Conservation (phyloP, 64 coral and sea anemone genomes). For the Acropora yongei region DNA sequence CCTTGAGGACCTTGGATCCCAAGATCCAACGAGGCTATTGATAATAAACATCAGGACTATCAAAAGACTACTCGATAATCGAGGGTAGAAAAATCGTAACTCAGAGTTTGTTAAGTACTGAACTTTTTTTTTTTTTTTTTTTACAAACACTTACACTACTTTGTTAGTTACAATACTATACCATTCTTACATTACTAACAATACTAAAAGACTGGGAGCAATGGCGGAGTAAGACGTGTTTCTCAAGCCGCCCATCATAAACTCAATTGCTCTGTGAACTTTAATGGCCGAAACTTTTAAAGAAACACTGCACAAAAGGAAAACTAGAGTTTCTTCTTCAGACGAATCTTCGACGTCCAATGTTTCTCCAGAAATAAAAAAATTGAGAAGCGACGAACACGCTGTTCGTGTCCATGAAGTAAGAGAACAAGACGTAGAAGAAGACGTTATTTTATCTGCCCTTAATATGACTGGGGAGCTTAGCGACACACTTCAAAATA, state of each 20-base stretch:
- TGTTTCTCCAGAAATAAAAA: background rate
- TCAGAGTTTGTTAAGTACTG: no score
- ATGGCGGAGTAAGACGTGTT: slow-evolving; percentile 5
- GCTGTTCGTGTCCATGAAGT: background rate
- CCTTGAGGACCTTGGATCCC: no score
- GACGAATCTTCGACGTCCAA: background rate
- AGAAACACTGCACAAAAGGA: background rate
- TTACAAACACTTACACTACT: no score
- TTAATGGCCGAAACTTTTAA: slow-evolving; percentile 8
- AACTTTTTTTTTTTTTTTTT: no score
- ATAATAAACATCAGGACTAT: no score
- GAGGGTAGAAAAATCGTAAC: no score
- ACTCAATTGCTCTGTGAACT: background rate
- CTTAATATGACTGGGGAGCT: background rate
- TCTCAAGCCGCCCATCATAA: background rate
- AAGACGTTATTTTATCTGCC: background rate
- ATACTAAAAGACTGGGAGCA: no score
- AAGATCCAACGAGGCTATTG: no score
- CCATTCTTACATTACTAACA: no score
- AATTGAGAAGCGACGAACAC: background rate
- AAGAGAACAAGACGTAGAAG: background rate
- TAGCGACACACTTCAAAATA: background rate
- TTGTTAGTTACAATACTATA: no score
- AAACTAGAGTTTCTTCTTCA: background rate
- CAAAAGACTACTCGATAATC: no score